Evolutionary conservation across 2,888 invertebrate genomes (phyloP), one percentile per base, ranked within the genome.

Genomic region (Euzetes globulus): DNA sequence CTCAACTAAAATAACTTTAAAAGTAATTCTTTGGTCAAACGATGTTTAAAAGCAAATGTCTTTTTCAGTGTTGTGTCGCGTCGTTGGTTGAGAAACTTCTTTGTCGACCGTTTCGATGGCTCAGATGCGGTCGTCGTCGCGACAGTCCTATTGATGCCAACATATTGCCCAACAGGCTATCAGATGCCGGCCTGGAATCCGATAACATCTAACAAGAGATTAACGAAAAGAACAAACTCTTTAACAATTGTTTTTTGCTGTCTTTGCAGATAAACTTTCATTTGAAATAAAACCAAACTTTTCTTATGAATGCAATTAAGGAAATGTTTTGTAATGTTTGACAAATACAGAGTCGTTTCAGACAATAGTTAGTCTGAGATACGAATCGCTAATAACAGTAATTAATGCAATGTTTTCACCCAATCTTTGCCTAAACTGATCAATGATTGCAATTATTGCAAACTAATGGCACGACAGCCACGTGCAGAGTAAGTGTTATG

Each of bases 71-170:
- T 68, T 68, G 41, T n/a, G 37, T 37, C n/a, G 68, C 45, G 22
- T 68, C 68, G 33, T 68, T 68, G 19, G 68, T 68, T 22, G 68
- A 68, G 41, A 45, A 68, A 68, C 41, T 45, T 68, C 68, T 68
- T 6, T n/a, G 41, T 7, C 68, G 68, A 45, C 68, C 68, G 45
- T 68, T 68, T 7, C 13, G 63, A 7, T 22, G 19, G 19, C 9
- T 37, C 19, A 37, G 25, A 68, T 45, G 68, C 13, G 68, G 41
- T 45, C 68, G 41, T 45, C 68, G 68, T 41, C 68, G 37, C 25
- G 68, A 45, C 33, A 68, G 65, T 65, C 37, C 7, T 65, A 65
- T 11, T 19, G 45, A 45, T 41, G 68, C 45, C 17, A 68, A 68
- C 19, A 68, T 45, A 68, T 45, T 68, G 41, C 41, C 45, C 2